Percentiles rank a stretch among this genome's conserved stretches.
phyloP scores from a whole-genome alignment of 2,888 invertebrate genomes.

The Drosophila longiperda region DNA sequence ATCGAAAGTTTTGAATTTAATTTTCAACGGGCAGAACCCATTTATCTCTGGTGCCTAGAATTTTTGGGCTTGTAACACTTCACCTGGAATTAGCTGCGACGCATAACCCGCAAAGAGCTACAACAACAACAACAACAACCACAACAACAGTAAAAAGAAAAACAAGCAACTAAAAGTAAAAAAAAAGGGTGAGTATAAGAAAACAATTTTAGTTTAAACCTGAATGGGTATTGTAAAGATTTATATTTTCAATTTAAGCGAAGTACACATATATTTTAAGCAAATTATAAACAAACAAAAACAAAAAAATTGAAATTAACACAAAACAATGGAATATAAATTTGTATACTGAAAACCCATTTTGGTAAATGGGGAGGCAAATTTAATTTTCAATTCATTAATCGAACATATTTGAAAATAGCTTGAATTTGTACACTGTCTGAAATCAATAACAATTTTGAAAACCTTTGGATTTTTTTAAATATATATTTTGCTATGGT shows the following conservation, averaged over 20 bases:
- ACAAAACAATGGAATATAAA: not conserved
- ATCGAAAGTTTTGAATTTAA: slow-evolving; percentile 36
- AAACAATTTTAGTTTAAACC: not conserved
- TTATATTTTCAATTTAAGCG: not conserved
- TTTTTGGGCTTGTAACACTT: slow-evolving; percentile 11
- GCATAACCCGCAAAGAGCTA: slow-evolving; percentile 11
- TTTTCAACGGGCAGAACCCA: slow-evolving; percentile 17
- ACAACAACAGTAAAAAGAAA: not conserved
- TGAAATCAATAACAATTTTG: not conserved
- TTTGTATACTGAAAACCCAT: not conserved
- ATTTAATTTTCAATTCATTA: not conserved
- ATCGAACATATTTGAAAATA: not conserved
- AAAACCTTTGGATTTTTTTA: not conserved
- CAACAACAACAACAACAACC: not conserved
- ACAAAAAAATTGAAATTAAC: not conserved
- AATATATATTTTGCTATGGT: not conserved
- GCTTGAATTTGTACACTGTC: not conserved
- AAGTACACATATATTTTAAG: not conserved
- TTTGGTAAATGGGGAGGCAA: not conserved
- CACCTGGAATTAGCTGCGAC: slow-evolving; percentile 19
- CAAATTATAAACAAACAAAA: not conserved
- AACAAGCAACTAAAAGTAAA: not conserved
- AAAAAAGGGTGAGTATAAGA: slow-evolving; percentile 30
- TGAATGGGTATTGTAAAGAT: not conserved
- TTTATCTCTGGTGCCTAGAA: slow-evolving; percentile 3